Evolutionary conservation across 37 sponge, comb jelly and placozoan species (phyloP), one percentile per base, ranked within the genome.

Genomic region (Mnemiopsis leidyi): DNA sequence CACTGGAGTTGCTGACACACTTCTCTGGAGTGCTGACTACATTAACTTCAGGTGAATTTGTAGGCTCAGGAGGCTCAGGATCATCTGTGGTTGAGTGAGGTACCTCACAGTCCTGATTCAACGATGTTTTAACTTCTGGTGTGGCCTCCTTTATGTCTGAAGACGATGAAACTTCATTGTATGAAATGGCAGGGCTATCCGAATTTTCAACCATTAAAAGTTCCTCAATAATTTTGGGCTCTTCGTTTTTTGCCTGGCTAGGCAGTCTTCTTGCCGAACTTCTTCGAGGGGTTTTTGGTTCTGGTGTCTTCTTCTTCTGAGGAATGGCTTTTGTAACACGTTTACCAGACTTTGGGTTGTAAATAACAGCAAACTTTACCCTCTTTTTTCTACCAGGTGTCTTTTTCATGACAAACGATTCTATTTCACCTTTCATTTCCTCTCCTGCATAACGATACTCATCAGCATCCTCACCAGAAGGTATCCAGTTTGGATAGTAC

Each of bases 301-400:
- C 25, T 23, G 21, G 33, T 5, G 37, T 36, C n/a, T 85, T 85
- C 90, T 85, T 85, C 24, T 85, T 85, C 61, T 85, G 61, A 39
- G 90, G 90, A 39, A 85, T 40, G 24, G 35, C 32, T 26, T 40
- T 38, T 38, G 90, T 85, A 5, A 85, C 25, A n/a, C 90, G 23
- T 25, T 85, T 85, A 0, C 90, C 90, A 33, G 90, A 85, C 26
- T 85, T 85, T 13, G 90, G 90, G 48, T 85, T 85, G 29, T 85
- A 85, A 37, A 85, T 85, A n/a, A 85, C 90, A 38, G 90, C 90
- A 39, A 85, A 85, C 61, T 85, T 85, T n/a, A 85, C 90, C 61
- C 90, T 85, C 61, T 85, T 85, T 26, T 85, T 85, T 61, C 90
- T 85, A 0, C 90, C 90, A 26, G 90, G 90, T 7, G 90, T 85